phyloP scores from a whole-genome alignment of 2,797 vertebrate genomes.

The Fistularia tabacaria region DNA sequence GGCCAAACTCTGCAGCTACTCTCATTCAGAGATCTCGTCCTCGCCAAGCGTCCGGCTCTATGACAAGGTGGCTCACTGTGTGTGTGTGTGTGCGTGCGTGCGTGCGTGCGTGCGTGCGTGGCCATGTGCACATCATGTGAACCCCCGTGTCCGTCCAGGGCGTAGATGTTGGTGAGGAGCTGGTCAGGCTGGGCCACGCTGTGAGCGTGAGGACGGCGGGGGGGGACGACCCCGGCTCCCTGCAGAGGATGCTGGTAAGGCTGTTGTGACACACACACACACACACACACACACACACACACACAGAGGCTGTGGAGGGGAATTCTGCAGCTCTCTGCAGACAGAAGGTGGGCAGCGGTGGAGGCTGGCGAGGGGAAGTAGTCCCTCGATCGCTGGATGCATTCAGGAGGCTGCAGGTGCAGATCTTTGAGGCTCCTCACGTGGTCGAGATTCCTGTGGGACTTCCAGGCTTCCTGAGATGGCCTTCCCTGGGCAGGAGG shows the following conservation, averaged over 20 bases:
- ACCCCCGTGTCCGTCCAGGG: constrained; percentile 50
- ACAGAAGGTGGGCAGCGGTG: no score
- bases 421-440: no score
- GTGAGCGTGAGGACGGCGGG: constrained; percentile 51
- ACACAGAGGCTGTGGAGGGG: no score
- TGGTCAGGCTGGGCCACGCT: constrained; percentile 78
- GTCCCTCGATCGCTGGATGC: no score
- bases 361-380: no score
- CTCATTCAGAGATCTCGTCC: constrained; percentile 73
- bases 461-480: no score
- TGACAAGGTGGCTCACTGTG: constrained; percentile 68
- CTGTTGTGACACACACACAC: neutral
- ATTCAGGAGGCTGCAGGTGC: no score
- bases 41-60: constrained; percentile 82
- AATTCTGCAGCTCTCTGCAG: no score
- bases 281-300: neutral
- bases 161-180: constrained; percentile 81
- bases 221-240: constrained; percentile 39
- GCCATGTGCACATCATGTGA: neutral
- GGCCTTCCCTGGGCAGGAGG: no score
- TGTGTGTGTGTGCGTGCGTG: constrained; percentile 63
- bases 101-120: constrained; percentile 31
- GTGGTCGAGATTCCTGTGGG: no score
- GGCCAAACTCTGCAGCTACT: constrained; percentile 86
- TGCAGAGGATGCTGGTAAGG: constrained; percentile 76